Conservation (phyloP, 2,113 vertebrate species). For the Antidorcas marsupialis region DNA sequence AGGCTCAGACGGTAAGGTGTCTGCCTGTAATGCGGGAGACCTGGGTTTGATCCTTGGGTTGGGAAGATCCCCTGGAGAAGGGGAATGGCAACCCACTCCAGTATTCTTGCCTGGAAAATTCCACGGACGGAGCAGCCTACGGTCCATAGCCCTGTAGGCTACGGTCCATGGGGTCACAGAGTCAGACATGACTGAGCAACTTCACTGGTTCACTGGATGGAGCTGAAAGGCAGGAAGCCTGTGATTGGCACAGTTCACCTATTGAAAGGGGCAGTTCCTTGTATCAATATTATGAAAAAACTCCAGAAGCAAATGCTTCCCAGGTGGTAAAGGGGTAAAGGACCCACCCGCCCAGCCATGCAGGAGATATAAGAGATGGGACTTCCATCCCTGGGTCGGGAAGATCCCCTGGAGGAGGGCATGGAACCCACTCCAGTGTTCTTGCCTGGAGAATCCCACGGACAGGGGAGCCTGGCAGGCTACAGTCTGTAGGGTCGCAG, state of each 20-base stretch:
- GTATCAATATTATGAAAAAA: not conserved
- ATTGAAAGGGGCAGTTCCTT: not conserved
- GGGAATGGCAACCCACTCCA: not conserved
- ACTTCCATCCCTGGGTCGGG: not conserved
- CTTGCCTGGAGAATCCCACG: not conserved
- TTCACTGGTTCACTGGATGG: not conserved
- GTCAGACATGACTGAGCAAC: not conserved
- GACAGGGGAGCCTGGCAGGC: not conserved
- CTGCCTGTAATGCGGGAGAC: not conserved
- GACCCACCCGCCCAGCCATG: not conserved
- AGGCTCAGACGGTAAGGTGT: not conserved
- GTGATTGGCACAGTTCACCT: not conserved
- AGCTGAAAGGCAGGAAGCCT: not conserved
- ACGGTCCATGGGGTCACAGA: fast-evolving
- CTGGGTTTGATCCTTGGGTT: not conserved
- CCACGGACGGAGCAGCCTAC: not conserved
- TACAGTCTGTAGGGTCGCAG: not conserved
- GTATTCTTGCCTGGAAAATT: not conserved
- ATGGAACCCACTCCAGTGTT: not conserved
- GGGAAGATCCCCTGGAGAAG: not conserved
- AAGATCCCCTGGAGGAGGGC: not conserved
- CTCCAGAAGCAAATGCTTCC: not conserved
- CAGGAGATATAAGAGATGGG: not conserved
- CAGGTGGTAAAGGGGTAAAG: not conserved
- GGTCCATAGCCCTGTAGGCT: not conserved